Evolutionary conservation across 2,888 invertebrate genomes (phyloP).

Genomic region (Clivina fossor): DNA sequence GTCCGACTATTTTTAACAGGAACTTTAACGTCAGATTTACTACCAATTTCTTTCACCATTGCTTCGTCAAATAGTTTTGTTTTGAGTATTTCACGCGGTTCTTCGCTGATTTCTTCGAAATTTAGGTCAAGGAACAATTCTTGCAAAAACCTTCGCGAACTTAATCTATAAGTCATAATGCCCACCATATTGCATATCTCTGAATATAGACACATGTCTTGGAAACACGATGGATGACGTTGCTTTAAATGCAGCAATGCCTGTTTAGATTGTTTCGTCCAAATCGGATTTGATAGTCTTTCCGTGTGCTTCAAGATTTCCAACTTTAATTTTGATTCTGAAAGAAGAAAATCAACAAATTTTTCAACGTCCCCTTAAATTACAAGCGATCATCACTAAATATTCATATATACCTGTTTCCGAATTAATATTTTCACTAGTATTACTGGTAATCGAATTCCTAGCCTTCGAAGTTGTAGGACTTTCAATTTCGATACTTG

Average conservation of each 20-base stretch:
- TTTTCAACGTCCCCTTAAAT: too few relatives aligned
- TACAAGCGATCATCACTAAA: slow-evolving; percentile 10
- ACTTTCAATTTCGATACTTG: slow-evolving; percentile 8
- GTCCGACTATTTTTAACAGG: slow-evolving; percentile 23
- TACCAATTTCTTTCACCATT: slow-evolving; percentile 1
- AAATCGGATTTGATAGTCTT: slow-evolving; percentile 76
- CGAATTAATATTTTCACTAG: slow-evolving; percentile 2
- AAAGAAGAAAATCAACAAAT: too few relatives aligned
- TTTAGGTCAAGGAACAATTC: slow-evolving; percentile 87
- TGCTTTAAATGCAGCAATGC: slow-evolving; percentile 76
- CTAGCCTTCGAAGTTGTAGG: slow-evolving; percentile 19
- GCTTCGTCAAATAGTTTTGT: slow-evolving; percentile 18
- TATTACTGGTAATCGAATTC: slow-evolving; percentile 14
- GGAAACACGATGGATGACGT: slow-evolving; percentile 70
- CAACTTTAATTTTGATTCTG: slow-evolving; percentile 44
- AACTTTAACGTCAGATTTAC: neutral
- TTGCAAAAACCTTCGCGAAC: slow-evolving; percentile 84
- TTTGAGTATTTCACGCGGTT: slow-evolving; percentile 56
- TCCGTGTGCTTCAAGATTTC: slow-evolving; percentile 73
- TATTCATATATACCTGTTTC: slow-evolving; percentile 16
- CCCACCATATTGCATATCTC: slow-evolving; percentile 83
- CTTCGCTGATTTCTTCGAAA: slow-evolving; percentile 65
- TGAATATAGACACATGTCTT: slow-evolving; percentile 89
- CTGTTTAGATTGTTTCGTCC: slow-evolving; percentile 79
- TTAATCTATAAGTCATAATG: slow-evolving; percentile 77